Percentiles rank a stretch among this genome's conserved stretches.
Conservation (phyloP, 2,113 vertebrate species). For the Girardinichthys multiradiatus region DNA sequence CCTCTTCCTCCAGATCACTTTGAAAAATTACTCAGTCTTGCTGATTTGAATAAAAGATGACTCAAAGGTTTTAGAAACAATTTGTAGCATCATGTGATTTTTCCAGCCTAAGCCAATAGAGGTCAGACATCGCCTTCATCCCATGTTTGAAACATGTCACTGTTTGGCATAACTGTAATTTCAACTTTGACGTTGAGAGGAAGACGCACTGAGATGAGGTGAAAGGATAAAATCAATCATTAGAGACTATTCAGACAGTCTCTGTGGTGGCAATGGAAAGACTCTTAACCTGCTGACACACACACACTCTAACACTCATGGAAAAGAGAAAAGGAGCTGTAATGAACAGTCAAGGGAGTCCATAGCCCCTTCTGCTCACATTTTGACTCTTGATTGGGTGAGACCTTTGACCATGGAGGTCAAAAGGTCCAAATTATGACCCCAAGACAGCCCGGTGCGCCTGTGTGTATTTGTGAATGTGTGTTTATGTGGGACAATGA, state of each 20-base stretch:
- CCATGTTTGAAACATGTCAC: conserved; percentile 39
- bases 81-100: conserved; percentile 8
- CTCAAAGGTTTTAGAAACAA: not conserved
- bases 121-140: conserved; percentile 22
- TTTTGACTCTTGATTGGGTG: conserved; percentile 70
- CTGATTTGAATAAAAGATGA: not conserved
- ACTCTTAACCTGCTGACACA: conserved; percentile 73
- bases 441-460: conserved; percentile 19
- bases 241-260: conserved; percentile 71
- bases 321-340: conserved; percentile 47
- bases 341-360: conserved; percentile 78
- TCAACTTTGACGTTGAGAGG: conserved; percentile 61
- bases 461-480: not conserved
- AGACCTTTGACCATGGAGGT: conserved; percentile 65
- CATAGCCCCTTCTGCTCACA: conserved; percentile 68
- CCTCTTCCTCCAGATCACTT: not conserved
- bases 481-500: conserved; percentile 13
- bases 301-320: conserved; percentile 36
- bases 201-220: conserved; percentile 39
- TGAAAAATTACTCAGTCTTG: not conserved
- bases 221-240: conserved; percentile 75
- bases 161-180: conserved; percentile 57
- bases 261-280: conserved; percentile 64
- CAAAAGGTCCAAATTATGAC: conserved; percentile 57
- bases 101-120: conserved; percentile 32